These are phyloP conservation scores for Matsumyia berberina DNA, from an alignment of 2,888 invertebrate genomes.

Conservation along the genomic window DNA sequence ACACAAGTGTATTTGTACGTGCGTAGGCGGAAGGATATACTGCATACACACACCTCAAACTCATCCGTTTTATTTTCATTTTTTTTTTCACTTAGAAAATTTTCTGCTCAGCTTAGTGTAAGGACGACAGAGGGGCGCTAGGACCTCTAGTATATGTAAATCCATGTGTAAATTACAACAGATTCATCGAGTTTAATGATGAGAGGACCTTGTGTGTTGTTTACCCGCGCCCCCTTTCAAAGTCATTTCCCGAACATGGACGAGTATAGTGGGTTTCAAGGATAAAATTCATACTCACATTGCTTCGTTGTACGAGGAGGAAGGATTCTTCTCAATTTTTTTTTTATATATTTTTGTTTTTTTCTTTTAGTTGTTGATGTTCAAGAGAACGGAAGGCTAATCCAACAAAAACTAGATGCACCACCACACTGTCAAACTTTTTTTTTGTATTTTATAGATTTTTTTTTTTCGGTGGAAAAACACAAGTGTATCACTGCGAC, in stretches of 20 bases:
- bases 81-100: conserved; percentile 54
- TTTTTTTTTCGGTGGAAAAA: conserved; percentile 13
- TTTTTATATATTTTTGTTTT: conserved; percentile 18
- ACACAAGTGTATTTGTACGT: conserved; percentile 56
- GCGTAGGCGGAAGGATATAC: conserved; percentile 68
- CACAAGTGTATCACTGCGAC: conserved; percentile 44
- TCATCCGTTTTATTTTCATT: conserved; percentile 34
- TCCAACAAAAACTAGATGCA: conserved; percentile 44
- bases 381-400: conserved; percentile 56
- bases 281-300: conserved; percentile 70
- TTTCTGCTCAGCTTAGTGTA: conserved; percentile 66
- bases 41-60: conserved; percentile 33
- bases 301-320: conserved; percentile 71
- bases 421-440: conserved; percentile 3
- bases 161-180: conserved; percentile 64
- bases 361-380: conserved; percentile 37
- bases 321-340: conserved; percentile 42
- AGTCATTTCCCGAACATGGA: conserved; percentile 37
- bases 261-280: conserved; percentile 55
- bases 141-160: conserved; percentile 38
- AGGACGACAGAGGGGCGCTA: conserved; percentile 16
- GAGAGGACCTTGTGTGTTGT: conserved; percentile 68
- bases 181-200: conserved; percentile 73
- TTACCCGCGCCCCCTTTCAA: conserved; percentile 61
- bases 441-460: conserved; percentile 19